Evolutionary conservation across 1,140 invertebrate genomes (phyloP), one percentile per base, ranked within the genome.

Genomic region (Dermatophagoides farinae): DNA sequence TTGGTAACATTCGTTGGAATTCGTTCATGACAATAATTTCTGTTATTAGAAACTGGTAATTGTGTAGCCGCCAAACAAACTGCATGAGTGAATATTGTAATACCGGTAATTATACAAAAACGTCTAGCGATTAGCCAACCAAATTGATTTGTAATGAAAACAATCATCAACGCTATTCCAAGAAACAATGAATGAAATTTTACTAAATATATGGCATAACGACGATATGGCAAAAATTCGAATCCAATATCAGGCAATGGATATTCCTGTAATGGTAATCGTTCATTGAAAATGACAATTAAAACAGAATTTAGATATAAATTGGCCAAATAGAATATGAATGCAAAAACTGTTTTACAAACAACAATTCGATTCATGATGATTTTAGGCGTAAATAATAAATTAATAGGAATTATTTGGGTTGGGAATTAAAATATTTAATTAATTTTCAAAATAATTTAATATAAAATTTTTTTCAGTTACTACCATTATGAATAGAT

Each of bases 61-160:
- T 87, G 85, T 1, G 87, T 89, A 46, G 88, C 84, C 71, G 80
- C 88, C 83, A 89, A 88, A 41, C 85, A 88, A 46, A 89, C 72
- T 53, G 84, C 84, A 43, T 86, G 78, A 77, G 88, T 85, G 73
- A 88, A 78, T 70, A 89, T 88, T 64, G 88, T 72, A 57, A 88
- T 70, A 18, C 84, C 82, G 72, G 88, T 78, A 58, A 89, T 77
- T 59, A 88, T 75, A 71, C 87, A 88, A 68, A 88, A 72, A 65
- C 87, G 76, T 64, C 86, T 78, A 64, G 84, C 77, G 40, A 89
- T 80, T 66, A 88, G 88, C 71, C 85, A 86, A 67, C 83, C 84
- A 73, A 88, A 82, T 69, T 83, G 86, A 74, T 88, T 85, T 70
- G 88, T 80, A 66, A 87, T 72, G 57, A 88, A 77, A 63, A 86